Base-by-base conservation (phyloP, 2,113 vertebrate species). In the Barbus barbus region DNA sequence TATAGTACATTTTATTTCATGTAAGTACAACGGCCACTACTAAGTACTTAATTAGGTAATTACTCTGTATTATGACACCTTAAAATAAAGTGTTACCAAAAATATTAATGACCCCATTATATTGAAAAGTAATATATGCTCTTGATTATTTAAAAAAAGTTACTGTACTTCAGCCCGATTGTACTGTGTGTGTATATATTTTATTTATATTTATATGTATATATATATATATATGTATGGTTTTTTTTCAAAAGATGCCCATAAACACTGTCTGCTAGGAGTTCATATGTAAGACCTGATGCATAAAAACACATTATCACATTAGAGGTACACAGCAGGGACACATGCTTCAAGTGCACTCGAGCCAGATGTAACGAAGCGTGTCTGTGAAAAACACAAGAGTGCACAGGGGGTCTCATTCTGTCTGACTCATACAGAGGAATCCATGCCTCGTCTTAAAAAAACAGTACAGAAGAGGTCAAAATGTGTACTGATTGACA, bases 281-380 rank as follows among this genome's bases (percentile, higher is more conserved):
- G 31, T 78, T 58, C 16, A 33, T 31, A 51, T 20, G 63, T 56
- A 13, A 18, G 28, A 56, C 13, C 65, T 69, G 63, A 81, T 53
- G 79, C 61, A 38, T 81, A 36, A 67, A 71, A 36, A 36, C 63
- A 56, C 79, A 80, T 67, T 31, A 65, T 80, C 78, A 80, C 78
- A 71, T 71, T 81, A 71, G 79, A 81, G 46, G 12, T 33, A 26
- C 12, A 33, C 63, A 81, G 79, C 79, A 11, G 79, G 79, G 63
- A 69, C 18, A 53, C 46, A n/a, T 7, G 3, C 20, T 36, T 71
- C 38, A 65, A 36, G 79, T 69, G 63, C 46, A 71, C 46, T 71
- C 26, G 20, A 36, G 79, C 79, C 31, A 71, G 63, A 53, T 81
- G 79, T 36, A 36, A 31, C 28, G 31, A 56, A 53, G 79, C 46